These are phyloP conservation scores for Telmatherina bonti DNA, from an alignment of 2,797 vertebrate genomes.

Conservation along the genomic window DNA sequence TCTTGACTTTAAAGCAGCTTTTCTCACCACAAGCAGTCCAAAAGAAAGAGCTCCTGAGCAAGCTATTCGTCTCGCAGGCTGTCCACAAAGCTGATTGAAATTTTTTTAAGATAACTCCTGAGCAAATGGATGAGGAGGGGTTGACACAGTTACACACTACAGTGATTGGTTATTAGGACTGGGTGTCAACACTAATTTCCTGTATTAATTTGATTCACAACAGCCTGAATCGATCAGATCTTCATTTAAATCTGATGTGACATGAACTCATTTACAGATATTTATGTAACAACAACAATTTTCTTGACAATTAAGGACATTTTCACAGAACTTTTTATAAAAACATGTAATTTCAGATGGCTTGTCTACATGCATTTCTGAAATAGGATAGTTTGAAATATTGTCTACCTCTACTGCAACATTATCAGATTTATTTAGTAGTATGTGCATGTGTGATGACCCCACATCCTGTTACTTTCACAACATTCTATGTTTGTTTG, in stretches of 20 bases:
- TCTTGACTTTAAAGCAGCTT: constrained; percentile 6
- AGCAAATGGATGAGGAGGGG: background rate
- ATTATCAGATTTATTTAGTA: too few relatives aligned
- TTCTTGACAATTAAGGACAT: too few relatives aligned
- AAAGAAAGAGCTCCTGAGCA: background rate
- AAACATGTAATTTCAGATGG: too few relatives aligned
- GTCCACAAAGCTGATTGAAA: constrained; percentile 13
- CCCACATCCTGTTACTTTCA: too few relatives aligned
- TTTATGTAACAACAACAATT: background rate
- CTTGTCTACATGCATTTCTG: too few relatives aligned
- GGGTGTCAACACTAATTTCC: background rate
- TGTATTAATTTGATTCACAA: background rate
- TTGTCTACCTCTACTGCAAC: too few relatives aligned
- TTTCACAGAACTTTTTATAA: too few relatives aligned
- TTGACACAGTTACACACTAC: background rate
- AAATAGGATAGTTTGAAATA: too few relatives aligned
- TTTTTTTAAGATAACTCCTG: background rate
- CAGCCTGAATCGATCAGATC: too few relatives aligned
- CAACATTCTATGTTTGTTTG: too few relatives aligned
- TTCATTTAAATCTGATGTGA: too few relatives aligned
- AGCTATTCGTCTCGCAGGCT: constrained; percentile 4
- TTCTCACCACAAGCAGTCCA: background rate
- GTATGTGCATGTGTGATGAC: too few relatives aligned
- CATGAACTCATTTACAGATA: background rate
- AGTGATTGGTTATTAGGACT: background rate